These are phyloP conservation scores for Tinea semifulvella DNA, from an alignment of 2,888 invertebrate species.

Conservation along the genomic window DNA sequence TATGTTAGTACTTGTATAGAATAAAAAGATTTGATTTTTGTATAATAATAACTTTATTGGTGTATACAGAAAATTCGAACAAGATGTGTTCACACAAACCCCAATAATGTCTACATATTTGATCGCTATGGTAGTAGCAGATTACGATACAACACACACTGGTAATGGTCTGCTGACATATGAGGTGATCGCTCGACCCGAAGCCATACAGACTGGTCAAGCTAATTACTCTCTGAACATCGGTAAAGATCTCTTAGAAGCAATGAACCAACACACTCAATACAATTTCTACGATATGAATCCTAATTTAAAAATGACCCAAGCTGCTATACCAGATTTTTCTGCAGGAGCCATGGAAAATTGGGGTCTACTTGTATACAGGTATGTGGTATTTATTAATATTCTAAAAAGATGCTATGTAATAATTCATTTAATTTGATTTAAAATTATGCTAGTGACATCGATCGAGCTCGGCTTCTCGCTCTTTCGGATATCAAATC, in stretches of 20 bases:
- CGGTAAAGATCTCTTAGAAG: slow-evolving; percentile 46
- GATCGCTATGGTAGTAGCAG: slow-evolving; percentile 73
- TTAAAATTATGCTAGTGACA: too few species aligned
- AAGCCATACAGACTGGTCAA: slow-evolving; percentile 38
- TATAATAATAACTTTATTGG: too few species aligned
- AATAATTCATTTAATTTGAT: too few species aligned
- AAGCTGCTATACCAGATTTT: slow-evolving; percentile 82
- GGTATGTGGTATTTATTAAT: slow-evolving; percentile 41
- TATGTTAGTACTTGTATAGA: neutral
- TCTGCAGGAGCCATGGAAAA: slow-evolving; percentile 85
- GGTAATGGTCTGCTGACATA: slow-evolving; percentile 25
- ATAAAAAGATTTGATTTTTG: too few species aligned
- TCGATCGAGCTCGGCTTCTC: too few species aligned
- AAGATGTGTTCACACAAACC: slow-evolving; percentile 44
- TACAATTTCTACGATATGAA: slow-evolving; percentile 54
- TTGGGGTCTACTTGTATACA: slow-evolving; percentile 84
- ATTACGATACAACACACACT: slow-evolving; percentile 42
- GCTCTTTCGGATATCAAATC: too few species aligned
- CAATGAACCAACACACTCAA: slow-evolving; percentile 67
- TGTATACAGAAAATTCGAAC: slow-evolving; percentile 34
- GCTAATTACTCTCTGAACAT: slow-evolving; percentile 46
- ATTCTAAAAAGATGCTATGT: too few species aligned
- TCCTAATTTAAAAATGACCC: slow-evolving; percentile 64
- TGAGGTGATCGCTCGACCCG: slow-evolving; percentile 55
- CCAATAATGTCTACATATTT: slow-evolving; percentile 73